phyloP scores from a whole-genome alignment of 1,140 invertebrate genomes.

The Pseudomyrmex dendroicus region DNA sequence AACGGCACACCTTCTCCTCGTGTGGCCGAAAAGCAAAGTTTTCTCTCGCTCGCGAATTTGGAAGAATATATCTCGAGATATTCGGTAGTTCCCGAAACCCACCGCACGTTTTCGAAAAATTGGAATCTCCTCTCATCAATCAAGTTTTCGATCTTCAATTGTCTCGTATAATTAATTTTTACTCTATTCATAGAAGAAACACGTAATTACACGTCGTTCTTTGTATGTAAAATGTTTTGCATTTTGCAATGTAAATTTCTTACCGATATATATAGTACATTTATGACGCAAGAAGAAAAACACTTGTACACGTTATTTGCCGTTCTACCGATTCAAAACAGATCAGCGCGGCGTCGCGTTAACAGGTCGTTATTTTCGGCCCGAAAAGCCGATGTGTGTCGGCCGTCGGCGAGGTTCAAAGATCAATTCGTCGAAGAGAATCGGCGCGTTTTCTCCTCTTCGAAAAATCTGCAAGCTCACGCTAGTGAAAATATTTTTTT shows the following conservation, averaged over 20 bases:
- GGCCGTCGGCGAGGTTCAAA: constrained; percentile 64
- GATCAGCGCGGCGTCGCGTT: constrained; percentile 60
- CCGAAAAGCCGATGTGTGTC: constrained; percentile 26
- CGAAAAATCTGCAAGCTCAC: constrained; percentile 75
- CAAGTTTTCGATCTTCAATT: too few relatives aligned
- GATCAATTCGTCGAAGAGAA: constrained; percentile 58
- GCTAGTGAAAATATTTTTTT: constrained; percentile 71
- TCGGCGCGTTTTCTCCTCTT: constrained; percentile 39
- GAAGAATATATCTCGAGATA: constrained; percentile 25
- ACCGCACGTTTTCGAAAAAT: too few relatives aligned
- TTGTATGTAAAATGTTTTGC: not conserved
- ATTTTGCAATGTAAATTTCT: not conserved
- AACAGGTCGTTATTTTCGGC: constrained; percentile 39
- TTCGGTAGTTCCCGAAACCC: not conserved
- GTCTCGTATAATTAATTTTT: constrained; percentile 15
- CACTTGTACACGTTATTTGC: not conserved
- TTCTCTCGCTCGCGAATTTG: constrained; percentile 48
- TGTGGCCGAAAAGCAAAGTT: constrained; percentile 67
- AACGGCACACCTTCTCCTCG: constrained; percentile 60
- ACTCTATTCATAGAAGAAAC: not conserved
- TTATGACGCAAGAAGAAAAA: not conserved
- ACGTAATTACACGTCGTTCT: not conserved
- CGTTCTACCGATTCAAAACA: constrained; percentile 44
- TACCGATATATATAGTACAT: not conserved
- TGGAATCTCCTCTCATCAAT: too few relatives aligned